Conservation (phyloP, 2,113 vertebrate species). For the Periophthalmodon schlosseri region DNA sequence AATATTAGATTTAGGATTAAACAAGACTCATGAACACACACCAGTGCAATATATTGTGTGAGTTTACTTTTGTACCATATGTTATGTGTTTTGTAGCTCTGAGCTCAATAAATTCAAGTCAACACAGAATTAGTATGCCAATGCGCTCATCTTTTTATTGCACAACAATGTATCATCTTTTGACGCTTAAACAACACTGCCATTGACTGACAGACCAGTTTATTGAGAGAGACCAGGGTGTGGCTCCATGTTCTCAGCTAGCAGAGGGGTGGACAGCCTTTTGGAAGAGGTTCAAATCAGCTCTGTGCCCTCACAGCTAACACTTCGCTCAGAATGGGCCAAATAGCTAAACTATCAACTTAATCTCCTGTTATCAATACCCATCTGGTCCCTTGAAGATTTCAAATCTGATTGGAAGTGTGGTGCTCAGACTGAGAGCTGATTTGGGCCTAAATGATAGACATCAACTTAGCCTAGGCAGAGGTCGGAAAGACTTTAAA, state of each 20-base stretch:
- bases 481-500: slow-evolving; percentile 50
- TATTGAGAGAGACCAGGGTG: slow-evolving; percentile 75
- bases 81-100: background rate
- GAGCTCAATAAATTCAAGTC: slow-evolving; percentile 48
- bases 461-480: slow-evolving; percentile 76
- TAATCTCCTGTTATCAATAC: slow-evolving; percentile 13
- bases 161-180: slow-evolving; percentile 82
- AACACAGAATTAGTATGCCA: slow-evolving; percentile 77
- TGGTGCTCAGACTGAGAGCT: slow-evolving; percentile 45
- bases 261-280: slow-evolving; percentile 68
- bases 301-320: slow-evolving; percentile 26
- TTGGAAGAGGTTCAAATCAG: slow-evolving; percentile 59
- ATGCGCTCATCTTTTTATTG: slow-evolving; percentile 90
- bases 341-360: slow-evolving; percentile 10
- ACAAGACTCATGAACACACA: background rate
- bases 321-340: slow-evolving; percentile 39
- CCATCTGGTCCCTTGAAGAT: slow-evolving; percentile 23
- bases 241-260: slow-evolving; percentile 67
- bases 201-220: slow-evolving; percentile 79
- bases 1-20: background rate
- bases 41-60: background rate
- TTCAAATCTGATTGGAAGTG: slow-evolving; percentile 45
- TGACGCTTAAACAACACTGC: slow-evolving; percentile 79
- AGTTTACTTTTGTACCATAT: background rate
- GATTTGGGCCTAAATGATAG: slow-evolving; percentile 60